Conservation (phyloP, 2,888 invertebrate species). For the Erpobdella octoculata region DNA sequence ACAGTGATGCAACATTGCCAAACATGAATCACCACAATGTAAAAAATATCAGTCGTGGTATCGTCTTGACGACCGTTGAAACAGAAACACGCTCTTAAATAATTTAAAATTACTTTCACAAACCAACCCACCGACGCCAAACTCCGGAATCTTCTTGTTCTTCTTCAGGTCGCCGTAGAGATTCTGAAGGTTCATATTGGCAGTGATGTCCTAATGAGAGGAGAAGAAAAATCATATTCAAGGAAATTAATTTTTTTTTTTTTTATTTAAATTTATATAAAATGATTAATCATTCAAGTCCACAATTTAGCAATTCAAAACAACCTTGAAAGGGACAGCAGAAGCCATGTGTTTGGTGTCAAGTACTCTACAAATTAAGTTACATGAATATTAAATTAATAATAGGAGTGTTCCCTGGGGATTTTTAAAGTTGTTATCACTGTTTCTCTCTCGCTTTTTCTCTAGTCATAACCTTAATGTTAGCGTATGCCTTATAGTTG, state of each 20-base stretch:
- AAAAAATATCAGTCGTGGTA: no score
- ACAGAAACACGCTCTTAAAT: not conserved
- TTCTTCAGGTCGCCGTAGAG: conserved; percentile 9
- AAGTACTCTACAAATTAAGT: not conserved
- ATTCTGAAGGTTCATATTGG: not conserved
- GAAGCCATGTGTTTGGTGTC: conserved; percentile 18
- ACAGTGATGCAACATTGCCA: no score
- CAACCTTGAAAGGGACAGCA: not conserved
- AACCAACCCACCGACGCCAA: not conserved
- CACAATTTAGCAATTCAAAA: not conserved
- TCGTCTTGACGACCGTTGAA: not conserved
- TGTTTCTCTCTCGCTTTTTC: no score
- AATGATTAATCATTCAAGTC: not conserved
- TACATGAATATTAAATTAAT: not conserved
- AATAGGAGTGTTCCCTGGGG: not conserved
- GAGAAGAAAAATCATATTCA: not conserved
- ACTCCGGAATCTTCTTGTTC: not conserved
- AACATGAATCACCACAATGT: no score
- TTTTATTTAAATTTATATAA: not conserved
- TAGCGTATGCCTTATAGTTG: no score
- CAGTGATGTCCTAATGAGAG: not conserved
- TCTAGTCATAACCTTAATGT: no score
- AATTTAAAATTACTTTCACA: not conserved
- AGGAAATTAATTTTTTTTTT: not conserved
- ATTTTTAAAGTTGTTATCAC: no score